phyloP scores from a whole-genome alignment of 1,140 invertebrate genomes.

The Muscidifurax raptorellus region DNA sequence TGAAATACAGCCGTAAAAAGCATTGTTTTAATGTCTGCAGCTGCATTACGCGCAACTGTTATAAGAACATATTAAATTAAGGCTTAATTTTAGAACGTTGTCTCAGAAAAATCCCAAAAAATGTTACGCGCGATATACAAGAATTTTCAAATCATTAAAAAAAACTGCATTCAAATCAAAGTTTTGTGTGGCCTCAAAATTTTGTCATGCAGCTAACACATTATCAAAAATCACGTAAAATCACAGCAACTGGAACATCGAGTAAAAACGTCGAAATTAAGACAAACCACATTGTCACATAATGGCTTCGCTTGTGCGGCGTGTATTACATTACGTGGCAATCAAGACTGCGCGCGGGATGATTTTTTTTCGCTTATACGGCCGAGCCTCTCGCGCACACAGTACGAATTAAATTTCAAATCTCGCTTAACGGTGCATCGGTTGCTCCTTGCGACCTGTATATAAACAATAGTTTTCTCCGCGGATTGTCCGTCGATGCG shows the following conservation, averaged over 20 bases:
- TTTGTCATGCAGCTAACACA: no score
- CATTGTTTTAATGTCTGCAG: no score
- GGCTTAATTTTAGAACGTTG: no score
- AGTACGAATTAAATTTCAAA: slow-evolving; percentile 10
- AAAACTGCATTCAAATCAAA: no score
- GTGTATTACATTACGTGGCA: neutral
- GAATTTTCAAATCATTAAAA: no score
- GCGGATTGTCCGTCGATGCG: neutral
- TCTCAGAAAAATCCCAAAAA: no score
- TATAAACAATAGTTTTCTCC: neutral
- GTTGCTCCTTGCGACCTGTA: neutral
- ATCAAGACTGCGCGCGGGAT: neutral
- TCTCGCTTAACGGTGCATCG: slow-evolving; percentile 3
- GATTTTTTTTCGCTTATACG: neutral
- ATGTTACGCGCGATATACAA: no score
- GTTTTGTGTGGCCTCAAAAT: no score
- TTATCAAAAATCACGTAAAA: neutral
- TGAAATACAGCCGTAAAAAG: no score
- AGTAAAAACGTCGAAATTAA: neutral
- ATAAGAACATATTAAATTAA: no score
- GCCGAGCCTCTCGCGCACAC: neutral
- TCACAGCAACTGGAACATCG: neutral
- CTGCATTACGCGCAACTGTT: no score
- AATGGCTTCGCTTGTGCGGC: neutral
- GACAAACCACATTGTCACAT: neutral